phyloP scores from a whole-genome alignment of 2,888 invertebrate species.

The Meta bourneti region DNA sequence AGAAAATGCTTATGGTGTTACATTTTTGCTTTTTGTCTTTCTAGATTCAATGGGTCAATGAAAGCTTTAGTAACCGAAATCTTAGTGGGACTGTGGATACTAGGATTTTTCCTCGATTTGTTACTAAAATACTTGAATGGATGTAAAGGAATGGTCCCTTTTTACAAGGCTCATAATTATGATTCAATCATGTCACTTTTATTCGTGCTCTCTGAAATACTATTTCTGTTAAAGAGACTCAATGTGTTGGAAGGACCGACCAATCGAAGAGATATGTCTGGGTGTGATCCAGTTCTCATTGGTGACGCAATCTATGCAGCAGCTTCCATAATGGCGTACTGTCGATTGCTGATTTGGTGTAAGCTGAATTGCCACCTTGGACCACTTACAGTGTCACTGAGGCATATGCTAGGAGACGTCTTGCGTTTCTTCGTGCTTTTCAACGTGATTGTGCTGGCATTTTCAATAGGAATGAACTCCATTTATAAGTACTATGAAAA shows the following conservation, averaged over 20 bases:
- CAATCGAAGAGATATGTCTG: slow-evolving; percentile 86
- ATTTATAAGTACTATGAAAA: slow-evolving; percentile 86
- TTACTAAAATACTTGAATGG: slow-evolving; percentile 50
- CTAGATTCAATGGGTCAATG: slow-evolving; percentile 39
- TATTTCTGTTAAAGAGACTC: slow-evolving; percentile 85
- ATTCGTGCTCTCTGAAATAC: slow-evolving; percentile 84
- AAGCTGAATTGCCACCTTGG: slow-evolving; percentile 86
- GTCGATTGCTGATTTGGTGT: slow-evolving; percentile 85
- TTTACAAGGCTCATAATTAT: slow-evolving; percentile 55
- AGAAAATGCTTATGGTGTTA: too few species aligned
- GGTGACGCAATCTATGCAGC: slow-evolving; percentile 86
- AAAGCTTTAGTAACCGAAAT: slow-evolving; percentile 48
- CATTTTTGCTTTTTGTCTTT: background rate
- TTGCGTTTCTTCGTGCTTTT: slow-evolving; percentile 84
- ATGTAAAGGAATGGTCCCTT: slow-evolving; percentile 46
- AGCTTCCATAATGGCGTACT: slow-evolving; percentile 86
- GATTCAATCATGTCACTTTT: slow-evolving; percentile 61
- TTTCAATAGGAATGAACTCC: slow-evolving; percentile 81
- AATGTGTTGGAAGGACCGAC: slow-evolving; percentile 32
- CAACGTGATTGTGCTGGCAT: slow-evolving; percentile 83
- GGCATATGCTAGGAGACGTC: slow-evolving; percentile 73
- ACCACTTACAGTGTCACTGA: slow-evolving; percentile 82
- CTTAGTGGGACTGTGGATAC: slow-evolving; percentile 70
- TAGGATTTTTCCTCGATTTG: slow-evolving; percentile 55
- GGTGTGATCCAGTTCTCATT: slow-evolving; percentile 85